Conservation (phyloP, 2,797 vertebrate species). For the Phalanger gymnotis region DNA sequence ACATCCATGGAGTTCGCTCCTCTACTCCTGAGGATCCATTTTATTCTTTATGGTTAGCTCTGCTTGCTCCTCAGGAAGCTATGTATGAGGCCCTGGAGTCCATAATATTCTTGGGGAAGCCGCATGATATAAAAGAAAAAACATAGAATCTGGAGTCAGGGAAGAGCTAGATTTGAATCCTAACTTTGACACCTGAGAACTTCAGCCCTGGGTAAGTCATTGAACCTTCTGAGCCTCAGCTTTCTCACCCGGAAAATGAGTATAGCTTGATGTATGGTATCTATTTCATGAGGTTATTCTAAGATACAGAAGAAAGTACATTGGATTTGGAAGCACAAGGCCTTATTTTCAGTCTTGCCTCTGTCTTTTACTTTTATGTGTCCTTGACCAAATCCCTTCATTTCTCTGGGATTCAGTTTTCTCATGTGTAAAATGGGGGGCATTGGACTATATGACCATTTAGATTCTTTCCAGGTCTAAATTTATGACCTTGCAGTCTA, state of each 20-base stretch:
- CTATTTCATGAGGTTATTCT: not conserved
- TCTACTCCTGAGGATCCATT: constrained; percentile 40
- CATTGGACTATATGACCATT: not conserved
- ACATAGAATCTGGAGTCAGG: not conserved
- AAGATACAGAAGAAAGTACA: not conserved
- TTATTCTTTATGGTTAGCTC: constrained; percentile 20
- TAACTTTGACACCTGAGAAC: not conserved
- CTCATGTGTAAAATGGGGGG: not conserved
- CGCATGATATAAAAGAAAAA: not conserved
- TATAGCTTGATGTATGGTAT: not conserved
- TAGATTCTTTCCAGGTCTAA: not conserved
- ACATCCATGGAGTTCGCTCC: not conserved
- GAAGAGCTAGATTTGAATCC: not conserved
- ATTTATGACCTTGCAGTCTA: not conserved
- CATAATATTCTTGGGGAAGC: not conserved
- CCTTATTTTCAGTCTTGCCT: not conserved
- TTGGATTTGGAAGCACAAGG: not conserved
- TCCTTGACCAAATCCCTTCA: not conserved
- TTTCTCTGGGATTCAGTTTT: not conserved
- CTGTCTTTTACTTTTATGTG: not conserved
- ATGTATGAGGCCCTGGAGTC: constrained; percentile 20
- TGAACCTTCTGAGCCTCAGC: not conserved
- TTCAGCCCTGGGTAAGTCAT: not conserved
- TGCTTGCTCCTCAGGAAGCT: constrained; percentile 32
- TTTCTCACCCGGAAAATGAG: not conserved